Percentiles rank a stretch among this genome's conserved stretches.
These are phyloP conservation scores for Capromys pilorides DNA, from an alignment of 2,797 vertebrate genomes.

Conservation along the genomic window DNA sequence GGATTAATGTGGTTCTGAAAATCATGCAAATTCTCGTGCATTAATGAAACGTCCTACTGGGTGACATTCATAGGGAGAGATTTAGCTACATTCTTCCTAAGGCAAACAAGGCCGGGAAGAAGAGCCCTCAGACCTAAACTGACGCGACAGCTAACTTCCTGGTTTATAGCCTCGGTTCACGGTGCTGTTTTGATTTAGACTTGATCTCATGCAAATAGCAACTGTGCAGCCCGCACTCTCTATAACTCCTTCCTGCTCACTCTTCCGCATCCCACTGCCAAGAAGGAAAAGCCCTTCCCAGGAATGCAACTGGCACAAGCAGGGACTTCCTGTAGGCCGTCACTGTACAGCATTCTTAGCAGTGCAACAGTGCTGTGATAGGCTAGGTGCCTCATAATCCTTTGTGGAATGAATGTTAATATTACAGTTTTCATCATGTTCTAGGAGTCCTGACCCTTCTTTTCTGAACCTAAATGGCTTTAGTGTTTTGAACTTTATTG, in stretches of 20 bases:
- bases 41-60: conserved; percentile 46
- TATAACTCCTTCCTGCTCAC: not conserved
- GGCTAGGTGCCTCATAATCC: not conserved
- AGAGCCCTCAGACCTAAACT: not conserved
- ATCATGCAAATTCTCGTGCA: conserved; percentile 62
- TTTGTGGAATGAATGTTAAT: not conserved
- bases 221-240: not conserved
- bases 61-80: not conserved
- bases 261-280: not conserved
- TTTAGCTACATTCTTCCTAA: conserved; percentile 28
- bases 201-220: conserved; percentile 20
- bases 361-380: not conserved
- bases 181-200: conserved; percentile 8
- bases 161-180: not conserved
- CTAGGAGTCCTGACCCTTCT: not conserved
- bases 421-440: not conserved
- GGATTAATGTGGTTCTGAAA: conserved; percentile 63
- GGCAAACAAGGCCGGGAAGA: not conserved
- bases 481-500: not conserved
- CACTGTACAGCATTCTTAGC: not conserved
- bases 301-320: not conserved
- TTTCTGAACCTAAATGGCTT: conserved; percentile 23
- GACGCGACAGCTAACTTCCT: not conserved
- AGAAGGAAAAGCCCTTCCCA: not conserved
- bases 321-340: not conserved